Conservation (phyloP, 2,113 vertebrate genomes). For the Pygoscelis adeliae region DNA sequence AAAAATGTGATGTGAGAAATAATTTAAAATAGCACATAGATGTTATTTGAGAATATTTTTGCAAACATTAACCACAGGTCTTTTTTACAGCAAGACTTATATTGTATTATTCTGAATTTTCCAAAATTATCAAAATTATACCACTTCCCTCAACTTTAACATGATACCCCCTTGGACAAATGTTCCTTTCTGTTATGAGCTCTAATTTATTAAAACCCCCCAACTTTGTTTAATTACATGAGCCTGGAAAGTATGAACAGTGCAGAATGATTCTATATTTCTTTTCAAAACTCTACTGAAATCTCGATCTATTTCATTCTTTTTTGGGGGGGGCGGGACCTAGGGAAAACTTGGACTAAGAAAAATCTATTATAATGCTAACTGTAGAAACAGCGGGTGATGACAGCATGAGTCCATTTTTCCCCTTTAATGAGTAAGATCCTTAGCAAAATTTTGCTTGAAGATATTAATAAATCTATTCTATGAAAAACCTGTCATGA, state of each 20-base stretch:
- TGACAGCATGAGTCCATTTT: not conserved
- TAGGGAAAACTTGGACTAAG: not conserved
- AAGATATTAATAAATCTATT: slow-evolving; percentile 61
- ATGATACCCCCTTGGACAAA: not conserved
- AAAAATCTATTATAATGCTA: not conserved
- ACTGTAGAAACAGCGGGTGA: not conserved
- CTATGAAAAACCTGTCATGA: slow-evolving; percentile 26
- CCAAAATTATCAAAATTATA: not conserved
- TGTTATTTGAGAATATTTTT: not conserved
- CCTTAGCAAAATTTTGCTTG: slow-evolving; percentile 44
- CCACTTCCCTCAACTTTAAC: not conserved
- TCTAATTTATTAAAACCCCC: not conserved
- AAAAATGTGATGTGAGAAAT: not conserved
- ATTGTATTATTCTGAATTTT: not conserved
- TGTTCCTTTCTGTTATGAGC: not conserved
- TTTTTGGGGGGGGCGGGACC: not conserved
- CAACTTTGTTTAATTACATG: not conserved
- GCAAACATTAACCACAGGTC: not conserved
- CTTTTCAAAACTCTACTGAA: not conserved
- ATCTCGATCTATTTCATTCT: not conserved
- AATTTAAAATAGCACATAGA: not conserved
- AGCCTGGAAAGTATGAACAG: not conserved
- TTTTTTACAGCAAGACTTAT: not conserved
- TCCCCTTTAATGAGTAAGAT: slow-evolving; percentile 4
- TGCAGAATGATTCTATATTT: not conserved